phyloP scores from a whole-genome alignment of 2,797 vertebrate species.

The Arremon aurantiirostris region DNA sequence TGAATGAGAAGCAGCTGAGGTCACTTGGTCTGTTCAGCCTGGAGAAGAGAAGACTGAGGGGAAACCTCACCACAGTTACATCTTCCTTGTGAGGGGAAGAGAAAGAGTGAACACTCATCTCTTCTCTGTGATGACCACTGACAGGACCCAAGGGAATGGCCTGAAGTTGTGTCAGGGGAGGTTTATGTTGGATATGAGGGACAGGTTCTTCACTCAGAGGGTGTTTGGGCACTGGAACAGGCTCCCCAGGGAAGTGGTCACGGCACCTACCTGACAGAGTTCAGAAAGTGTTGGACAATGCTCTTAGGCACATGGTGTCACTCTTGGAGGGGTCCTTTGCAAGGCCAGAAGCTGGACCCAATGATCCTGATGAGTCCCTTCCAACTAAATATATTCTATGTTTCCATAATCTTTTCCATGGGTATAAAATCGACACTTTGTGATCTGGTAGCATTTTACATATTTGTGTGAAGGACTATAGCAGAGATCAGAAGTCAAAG shows the following conservation, averaged over 20 bases:
- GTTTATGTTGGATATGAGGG: background rate
- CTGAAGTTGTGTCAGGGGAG: background rate
- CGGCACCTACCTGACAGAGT: background rate
- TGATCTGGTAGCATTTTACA: background rate
- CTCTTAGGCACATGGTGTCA: background rate
- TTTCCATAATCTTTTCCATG: background rate
- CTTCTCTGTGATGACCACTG: background rate
- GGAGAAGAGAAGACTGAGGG: background rate
- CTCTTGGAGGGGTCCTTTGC: background rate
- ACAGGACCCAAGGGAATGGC: rapidly evolving
- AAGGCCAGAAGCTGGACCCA: background rate
- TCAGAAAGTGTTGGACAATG: background rate
- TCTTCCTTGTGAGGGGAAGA: background rate
- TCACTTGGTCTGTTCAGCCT: background rate
- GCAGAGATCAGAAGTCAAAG: background rate
- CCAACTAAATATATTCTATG: background rate
- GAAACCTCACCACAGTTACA: background rate
- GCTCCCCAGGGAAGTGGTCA: rapidly evolving
- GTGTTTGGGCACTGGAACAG: background rate
- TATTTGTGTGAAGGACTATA: background rate
- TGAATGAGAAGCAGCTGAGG: rapidly evolving
- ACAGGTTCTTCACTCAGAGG: background rate
- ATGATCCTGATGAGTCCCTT: background rate
- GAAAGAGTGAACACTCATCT: background rate
- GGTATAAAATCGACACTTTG: background rate